Percentiles rank a stretch among this genome's conserved stretches.
Evolutionary conservation across 2,888 invertebrate species (phyloP).

Genomic region (Rhingia rostrata): DNA sequence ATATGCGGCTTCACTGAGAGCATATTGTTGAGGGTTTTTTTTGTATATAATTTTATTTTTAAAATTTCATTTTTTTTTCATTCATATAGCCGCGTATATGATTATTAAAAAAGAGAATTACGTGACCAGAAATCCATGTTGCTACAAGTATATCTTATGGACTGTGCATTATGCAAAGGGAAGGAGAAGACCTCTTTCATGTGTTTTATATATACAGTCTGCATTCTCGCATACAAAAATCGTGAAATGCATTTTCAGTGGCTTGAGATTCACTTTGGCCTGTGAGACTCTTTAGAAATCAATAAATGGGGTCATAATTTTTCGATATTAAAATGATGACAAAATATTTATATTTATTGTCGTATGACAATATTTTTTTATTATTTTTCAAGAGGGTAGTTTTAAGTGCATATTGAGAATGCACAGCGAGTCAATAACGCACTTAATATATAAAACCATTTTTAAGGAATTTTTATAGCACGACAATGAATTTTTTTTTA

Average conservation of each 20-base stretch:
- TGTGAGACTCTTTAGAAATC: conserved; percentile 34
- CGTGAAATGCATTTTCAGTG: conserved; percentile 65
- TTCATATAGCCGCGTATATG: conserved; percentile 50
- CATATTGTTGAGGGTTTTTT: conserved; percentile 3
- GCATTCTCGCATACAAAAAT: conserved; percentile 12
- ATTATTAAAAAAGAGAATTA: conserved; percentile 71
- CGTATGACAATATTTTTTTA: conserved; percentile 2
- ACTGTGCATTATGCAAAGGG: background rate
- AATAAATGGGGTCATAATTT: conserved; percentile 67
- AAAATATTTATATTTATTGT: conserved; percentile 31
- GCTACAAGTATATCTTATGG: background rate
- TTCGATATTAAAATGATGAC: conserved; percentile 21
- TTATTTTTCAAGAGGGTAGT: background rate
- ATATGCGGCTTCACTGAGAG: conserved; percentile 16
- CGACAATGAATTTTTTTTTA: too few relatives aligned
- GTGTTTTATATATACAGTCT: background rate
- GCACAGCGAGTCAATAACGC: too few relatives aligned
- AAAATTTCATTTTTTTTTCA: conserved; percentile 43
- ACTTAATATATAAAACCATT: too few relatives aligned
- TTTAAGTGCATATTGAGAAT: too few relatives aligned
- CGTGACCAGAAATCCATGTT: conserved; percentile 70
- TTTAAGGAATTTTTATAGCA: too few relatives aligned
- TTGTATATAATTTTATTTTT: conserved; percentile 26
- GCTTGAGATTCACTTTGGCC: conserved; percentile 1
- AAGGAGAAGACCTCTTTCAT: conserved; percentile 4